Evolutionary conservation across 2,797 vertebrate species (phyloP), one percentile per base, ranked within the genome.

Genomic region (Sternarchorhynchus goeldii): DNA sequence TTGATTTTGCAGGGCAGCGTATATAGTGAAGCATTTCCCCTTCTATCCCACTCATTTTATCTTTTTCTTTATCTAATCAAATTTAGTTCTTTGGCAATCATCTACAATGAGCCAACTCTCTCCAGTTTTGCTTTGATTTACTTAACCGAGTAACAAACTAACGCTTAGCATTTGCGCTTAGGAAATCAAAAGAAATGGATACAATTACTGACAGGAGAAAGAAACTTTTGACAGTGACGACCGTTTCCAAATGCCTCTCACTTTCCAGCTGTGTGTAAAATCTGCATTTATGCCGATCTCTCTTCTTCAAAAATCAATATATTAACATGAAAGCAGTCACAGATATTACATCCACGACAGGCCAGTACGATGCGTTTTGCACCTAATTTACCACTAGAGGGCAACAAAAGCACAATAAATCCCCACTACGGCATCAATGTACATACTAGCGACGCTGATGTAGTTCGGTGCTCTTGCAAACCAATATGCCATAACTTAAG

Each of bases 301-400:
- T 50, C 45, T 12, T 50, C 10, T 50, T 50, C 45, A 50, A 50
- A 50, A 12, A 50, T 50, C 21, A 2, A 2, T 2, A 3, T 29
- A 25, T 21, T 12, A 60, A 60, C 3, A 12, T 10, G 62, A 34
- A 6, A 41, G 64, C 10, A 17, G 64, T 36, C 34, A 39, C 17
- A 20, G 32, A 36, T 34, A n/a, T 66, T 32, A 65, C 4, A 1
- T 20, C 14, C n/a, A 25, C 16, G 41, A 10, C 20, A 12, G 65
- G 39, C 12, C 65, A 6, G 16, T 14, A 17, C 21, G 4, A 8
- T 58, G 29, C 25, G 59, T 41, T 20, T 29, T 65, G 73, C 71
- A 39, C 0, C 39, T 58, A 65, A 12, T 6, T 45, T 2, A 12
- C 70, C 91, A 88, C 85, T 85, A 92, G 92, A 87, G 88, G 90